phyloP scores from a whole-genome alignment of 2,113 vertebrate species.

The Condylura cristata region DNA sequence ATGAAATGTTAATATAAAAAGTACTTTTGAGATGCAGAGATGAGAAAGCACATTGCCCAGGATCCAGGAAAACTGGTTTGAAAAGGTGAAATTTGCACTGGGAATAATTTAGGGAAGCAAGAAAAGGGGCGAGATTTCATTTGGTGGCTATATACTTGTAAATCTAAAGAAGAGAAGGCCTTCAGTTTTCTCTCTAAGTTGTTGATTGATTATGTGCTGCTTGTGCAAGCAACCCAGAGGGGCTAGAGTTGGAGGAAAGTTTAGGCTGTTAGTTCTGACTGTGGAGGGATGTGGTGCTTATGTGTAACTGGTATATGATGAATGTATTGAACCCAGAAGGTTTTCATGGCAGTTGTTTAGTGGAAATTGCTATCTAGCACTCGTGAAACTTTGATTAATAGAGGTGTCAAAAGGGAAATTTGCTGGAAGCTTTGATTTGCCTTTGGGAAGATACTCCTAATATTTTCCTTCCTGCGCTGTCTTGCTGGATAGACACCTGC shows the following conservation, averaged over 20 bases:
- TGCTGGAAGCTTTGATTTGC: slow-evolving; percentile 21
- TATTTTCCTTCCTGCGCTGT: neutral
- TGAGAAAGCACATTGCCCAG: neutral
- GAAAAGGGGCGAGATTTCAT: neutral
- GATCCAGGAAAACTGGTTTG: slow-evolving; percentile 1
- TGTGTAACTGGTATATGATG: neutral
- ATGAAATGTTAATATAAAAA: neutral
- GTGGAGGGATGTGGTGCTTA: neutral
- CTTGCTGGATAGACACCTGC: neutral
- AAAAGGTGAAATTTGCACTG: neutral
- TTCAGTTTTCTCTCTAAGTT: slow-evolving; percentile 3
- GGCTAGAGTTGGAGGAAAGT: slow-evolving; percentile 7
- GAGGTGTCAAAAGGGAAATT: slow-evolving; percentile 23
- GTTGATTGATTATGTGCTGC: neutral
- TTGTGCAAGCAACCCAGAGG: neutral
- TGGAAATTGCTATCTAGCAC: neutral
- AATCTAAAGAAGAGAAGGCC: neutral
- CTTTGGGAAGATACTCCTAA: neutral
- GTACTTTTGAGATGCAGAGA: neutral
- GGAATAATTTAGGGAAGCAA: neutral
- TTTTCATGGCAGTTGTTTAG: slow-evolving; percentile 18
- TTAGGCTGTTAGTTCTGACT: neutral
- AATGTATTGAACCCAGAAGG: neutral
- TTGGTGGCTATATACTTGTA: neutral
- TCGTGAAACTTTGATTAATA: slow-evolving; percentile 11